A percentile compares a stretch with the other conserved stretches of the same genome.
These are phyloP conservation scores for Acanthis flammea DNA, from an alignment of 2,797 vertebrate genomes.

Conservation along the genomic window DNA sequence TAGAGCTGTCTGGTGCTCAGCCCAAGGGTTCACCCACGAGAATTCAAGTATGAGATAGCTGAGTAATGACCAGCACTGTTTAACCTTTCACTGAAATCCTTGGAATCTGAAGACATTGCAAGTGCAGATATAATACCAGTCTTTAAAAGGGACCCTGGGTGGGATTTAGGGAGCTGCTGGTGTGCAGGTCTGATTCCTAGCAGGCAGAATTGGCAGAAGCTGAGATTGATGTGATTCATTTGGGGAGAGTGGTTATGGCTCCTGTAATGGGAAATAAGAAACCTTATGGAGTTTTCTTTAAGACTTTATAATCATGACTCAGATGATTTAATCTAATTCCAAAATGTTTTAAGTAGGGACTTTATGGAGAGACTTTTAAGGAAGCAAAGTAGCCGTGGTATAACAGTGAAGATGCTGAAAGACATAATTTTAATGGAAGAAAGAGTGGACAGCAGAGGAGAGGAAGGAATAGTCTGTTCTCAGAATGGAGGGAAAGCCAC, in stretches of 20 bases:
- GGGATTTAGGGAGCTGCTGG: neutral
- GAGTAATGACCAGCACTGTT: neutral
- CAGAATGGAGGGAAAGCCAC: neutral
- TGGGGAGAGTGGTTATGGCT: neutral
- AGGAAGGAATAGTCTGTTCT: neutral
- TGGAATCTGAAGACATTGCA: neutral
- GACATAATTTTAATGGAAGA: neutral
- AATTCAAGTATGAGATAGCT: neutral
- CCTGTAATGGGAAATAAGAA: neutral
- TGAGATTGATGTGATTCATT: neutral
- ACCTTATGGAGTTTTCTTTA: neutral
- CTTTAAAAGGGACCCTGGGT: neutral
- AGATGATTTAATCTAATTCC: neutral
- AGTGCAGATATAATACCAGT: neutral
- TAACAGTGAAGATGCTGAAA: neutral
- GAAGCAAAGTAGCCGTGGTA: neutral
- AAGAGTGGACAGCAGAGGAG: neutral
- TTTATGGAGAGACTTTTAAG: neutral
- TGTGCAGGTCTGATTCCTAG: neutral
- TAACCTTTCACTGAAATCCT: conserved; percentile 24
- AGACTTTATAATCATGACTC: neutral
- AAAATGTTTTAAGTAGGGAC: neutral
- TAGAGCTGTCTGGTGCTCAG: neutral
- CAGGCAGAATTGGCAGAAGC: neutral
- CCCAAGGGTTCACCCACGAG: neutral